Base-by-base conservation (phyloP, 2,113 vertebrate species). In the Elgaria multicarinata region DNA sequence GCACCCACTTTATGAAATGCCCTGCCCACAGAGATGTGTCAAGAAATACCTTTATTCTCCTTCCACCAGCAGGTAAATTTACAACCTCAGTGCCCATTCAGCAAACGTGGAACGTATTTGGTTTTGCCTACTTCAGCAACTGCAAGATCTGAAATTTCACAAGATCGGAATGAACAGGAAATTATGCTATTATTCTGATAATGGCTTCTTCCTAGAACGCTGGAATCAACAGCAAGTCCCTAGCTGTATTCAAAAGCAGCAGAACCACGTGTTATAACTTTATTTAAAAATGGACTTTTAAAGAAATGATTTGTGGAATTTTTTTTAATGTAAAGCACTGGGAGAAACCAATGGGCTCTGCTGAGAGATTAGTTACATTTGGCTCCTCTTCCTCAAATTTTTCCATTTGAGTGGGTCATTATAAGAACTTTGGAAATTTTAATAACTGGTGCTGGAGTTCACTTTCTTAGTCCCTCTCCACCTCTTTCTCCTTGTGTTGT, bases 101-200 rank as follows among this genome's bases (percentile, higher is more conserved):
- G 36, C 12, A 74, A 9, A 66, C 42, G 67, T 80, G 81, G 85
- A 84, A 95, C 91, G 78, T 13, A 58, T 87, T 91, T 77, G 62
- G 81, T 66, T 89, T 84, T 89, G 88, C 81, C 62, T 93, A 92
- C 93, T 88, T 94, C 93, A 90, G 74, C 79, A 90, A 87, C n/a
- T 76, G 58, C 20, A 20, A n/a, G 71, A 93, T 84, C 72, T 83
- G 92, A 92, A 76, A 92, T 93, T 93, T 92, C 91, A 93, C 71
- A 50, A 92, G 76, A 50, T 42, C 86, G 67, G 33, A 89, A 86
- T 85, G 69, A 75, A 92, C 87, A 91, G 90, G 3, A 24, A 91
- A 91, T 93, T 72, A 72, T n/a, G 4, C n/a, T 72, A 6, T 16
- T 72, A 36, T 84, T 84, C 42, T 84, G 20, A 31, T 71, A n/a